Percentiles rank a stretch among this genome's conserved stretches.
Evolutionary conservation across 1,140 invertebrate species (phyloP).

Genomic region (Nautilus pompilius): DNA sequence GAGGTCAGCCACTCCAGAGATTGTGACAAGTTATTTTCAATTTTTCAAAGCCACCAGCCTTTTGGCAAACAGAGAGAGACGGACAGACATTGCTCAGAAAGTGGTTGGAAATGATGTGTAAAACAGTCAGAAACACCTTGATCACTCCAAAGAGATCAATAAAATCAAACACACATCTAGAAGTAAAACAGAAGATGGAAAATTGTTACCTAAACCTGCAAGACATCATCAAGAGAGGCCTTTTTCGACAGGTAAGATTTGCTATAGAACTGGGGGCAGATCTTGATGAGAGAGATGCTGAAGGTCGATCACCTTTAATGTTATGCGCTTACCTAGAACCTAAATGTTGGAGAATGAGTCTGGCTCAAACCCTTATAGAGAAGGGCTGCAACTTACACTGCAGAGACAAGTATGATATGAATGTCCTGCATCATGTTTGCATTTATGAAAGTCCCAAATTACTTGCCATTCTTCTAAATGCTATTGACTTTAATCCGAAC

Average conservation of each 20-base stretch:
- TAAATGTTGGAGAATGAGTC: slow-evolving; percentile 35
- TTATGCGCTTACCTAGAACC: slow-evolving; percentile 41
- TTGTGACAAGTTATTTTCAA: too few relatives aligned
- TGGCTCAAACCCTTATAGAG: slow-evolving; percentile 42
- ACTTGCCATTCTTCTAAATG: slow-evolving; percentile 32
- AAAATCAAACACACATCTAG: too few relatives aligned
- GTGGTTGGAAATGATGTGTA: too few relatives aligned
- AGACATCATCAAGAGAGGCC: slow-evolving; percentile 40
- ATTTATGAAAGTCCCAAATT: slow-evolving; percentile 35
- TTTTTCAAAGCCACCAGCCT: too few relatives aligned
- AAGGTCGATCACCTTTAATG: slow-evolving; percentile 36
- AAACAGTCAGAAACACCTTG: too few relatives aligned
- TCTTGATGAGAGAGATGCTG: slow-evolving; percentile 29
- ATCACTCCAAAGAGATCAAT: too few relatives aligned
- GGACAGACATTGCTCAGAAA: too few relatives aligned
- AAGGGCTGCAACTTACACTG: slow-evolving; percentile 31
- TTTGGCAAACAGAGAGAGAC: too few relatives aligned
- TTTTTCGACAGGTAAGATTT: slow-evolving; percentile 38
- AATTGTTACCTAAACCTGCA: slow-evolving; percentile 16
- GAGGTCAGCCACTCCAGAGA: too few relatives aligned
- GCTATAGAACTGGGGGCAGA: slow-evolving; percentile 36
- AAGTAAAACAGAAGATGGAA: slow-evolving; percentile 16
- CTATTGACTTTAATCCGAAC: slow-evolving; percentile 42
- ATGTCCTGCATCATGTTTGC: slow-evolving; percentile 44
- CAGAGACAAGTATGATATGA: slow-evolving; percentile 37